Evolutionary conservation across 2,888 invertebrate species (phyloP), one percentile per base, ranked within the genome.

Genomic region (Abrostola tripartita): DNA sequence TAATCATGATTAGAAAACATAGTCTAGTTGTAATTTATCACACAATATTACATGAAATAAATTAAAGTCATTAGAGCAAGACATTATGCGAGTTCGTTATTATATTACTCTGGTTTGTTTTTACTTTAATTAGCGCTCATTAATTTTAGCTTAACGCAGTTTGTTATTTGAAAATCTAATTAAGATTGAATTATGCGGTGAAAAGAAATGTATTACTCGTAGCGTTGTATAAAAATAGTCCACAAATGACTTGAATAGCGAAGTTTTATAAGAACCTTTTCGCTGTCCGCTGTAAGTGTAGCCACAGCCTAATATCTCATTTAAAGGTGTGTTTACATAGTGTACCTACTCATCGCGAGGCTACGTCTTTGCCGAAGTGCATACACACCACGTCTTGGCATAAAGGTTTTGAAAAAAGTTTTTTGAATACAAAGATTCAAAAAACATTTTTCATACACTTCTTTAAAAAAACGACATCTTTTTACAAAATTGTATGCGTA

Each of bases 271-370:
- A 14, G 52, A 52, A 49, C 38, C 7, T 6, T 9, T n/a, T 42
- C 73, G 70, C 68, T 71, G 5, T 14, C 56, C 79, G 78, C 77
- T 79, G 14, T 14, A 6, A 67, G 65, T 76, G 65, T 69, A 37
- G 41, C 67, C 82, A 37, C 62, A 68, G 61, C 82, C 79, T 79
- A 74, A 85, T 81, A 83, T 85, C 88, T 89, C 90, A 90, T 89
- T 90, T 89, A 83, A 88, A 88, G 89, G 85, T 86, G 84, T 90
- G 91, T 91, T 91, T 91, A 88, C 90, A 90, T 77, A 85, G 85
- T 85, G 82, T 83, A 85, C 83, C 78, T 83, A 82, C 87, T 87
- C 87, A 82, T 84, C 84, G 81, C 81, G 80, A 76, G 79, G 78
- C 85, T 81, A 78, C 83, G 82, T 88, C 88, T 89, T 88, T 87